phyloP scores from a whole-genome alignment of 2,888 invertebrate species.

The Lepidocyrtinus sp. region DNA sequence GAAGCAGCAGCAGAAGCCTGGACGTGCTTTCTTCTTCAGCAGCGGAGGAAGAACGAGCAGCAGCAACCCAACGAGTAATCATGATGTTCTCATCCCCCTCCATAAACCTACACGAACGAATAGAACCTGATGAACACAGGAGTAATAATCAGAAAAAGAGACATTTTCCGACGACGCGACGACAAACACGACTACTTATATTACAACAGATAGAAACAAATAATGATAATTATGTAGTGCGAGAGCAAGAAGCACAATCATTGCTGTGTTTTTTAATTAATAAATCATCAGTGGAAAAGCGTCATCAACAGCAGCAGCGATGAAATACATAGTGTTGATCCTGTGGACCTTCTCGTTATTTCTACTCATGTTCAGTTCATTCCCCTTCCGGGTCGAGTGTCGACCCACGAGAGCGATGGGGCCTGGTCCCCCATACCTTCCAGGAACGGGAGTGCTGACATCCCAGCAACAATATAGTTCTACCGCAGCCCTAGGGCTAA shows the following conservation, averaged over 20 bases:
- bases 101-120: slow-evolving; percentile 45
- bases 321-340: slow-evolving; percentile 69
- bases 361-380: slow-evolving; percentile 70
- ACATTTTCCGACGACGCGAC: too few relatives aligned
- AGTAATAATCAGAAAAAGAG: slow-evolving; percentile 26
- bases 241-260: background rate
- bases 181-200: too few relatives aligned
- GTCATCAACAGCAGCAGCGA: slow-evolving; percentile 50
- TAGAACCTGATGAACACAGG: slow-evolving; percentile 41
- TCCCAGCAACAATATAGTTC: slow-evolving; percentile 34
- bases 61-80: background rate
- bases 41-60: background rate
- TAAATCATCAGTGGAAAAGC: background rate
- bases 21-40: background rate
- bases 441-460: slow-evolving; percentile 31
- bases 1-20: background rate
- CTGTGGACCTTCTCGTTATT: slow-evolving; percentile 70
- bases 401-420: slow-evolving; percentile 67
- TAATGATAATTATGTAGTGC: background rate
- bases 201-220: too few relatives aligned
- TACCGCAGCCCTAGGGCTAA: slow-evolving; percentile 22
- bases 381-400: slow-evolving; percentile 69
- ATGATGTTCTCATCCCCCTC: background rate
- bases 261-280: background rate
- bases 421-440: slow-evolving; percentile 63